These are phyloP conservation scores for Cerastoderma edule DNA, from an alignment of 2,888 invertebrate species.

Conservation along the genomic window DNA sequence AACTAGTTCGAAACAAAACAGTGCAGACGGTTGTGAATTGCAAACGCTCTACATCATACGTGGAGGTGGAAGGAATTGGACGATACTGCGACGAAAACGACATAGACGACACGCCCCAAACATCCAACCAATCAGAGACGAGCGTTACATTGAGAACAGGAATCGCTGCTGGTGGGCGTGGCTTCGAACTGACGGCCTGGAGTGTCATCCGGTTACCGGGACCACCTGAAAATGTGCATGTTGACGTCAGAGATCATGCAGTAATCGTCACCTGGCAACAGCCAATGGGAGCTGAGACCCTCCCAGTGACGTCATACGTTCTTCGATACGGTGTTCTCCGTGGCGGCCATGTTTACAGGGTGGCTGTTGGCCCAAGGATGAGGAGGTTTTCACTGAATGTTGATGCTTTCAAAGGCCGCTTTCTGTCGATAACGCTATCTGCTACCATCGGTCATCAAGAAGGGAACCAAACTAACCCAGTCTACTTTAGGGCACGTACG, in stretches of 20 bases:
- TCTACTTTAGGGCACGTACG: slow-evolving; percentile 45
- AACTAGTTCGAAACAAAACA: background rate
- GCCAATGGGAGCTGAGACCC: slow-evolving; percentile 36
- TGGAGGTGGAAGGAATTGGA: slow-evolving; percentile 11
- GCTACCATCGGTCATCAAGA: slow-evolving; percentile 33
- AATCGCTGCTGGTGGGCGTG: slow-evolving; percentile 4
- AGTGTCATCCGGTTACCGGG: slow-evolving; percentile 35
- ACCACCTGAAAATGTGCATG: slow-evolving; percentile 31
- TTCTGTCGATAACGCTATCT: slow-evolving; percentile 27
- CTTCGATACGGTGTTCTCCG: slow-evolving; percentile 36
- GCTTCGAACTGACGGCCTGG: slow-evolving; percentile 32
- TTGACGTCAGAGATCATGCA: slow-evolving; percentile 29
- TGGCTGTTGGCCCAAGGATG: slow-evolving; percentile 34
- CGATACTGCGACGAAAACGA: slow-evolving; percentile 9
- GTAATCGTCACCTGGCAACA: slow-evolving; percentile 39
- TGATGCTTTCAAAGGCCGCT: slow-evolving; percentile 33
- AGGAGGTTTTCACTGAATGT: slow-evolving; percentile 39
- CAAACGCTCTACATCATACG: background rate
- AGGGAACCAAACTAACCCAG: slow-evolving; percentile 27
- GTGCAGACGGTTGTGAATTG: background rate
- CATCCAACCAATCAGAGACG: background rate
- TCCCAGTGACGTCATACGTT: slow-evolving; percentile 40
- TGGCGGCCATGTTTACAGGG: background rate
- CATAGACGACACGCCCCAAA: background rate
- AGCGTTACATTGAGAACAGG: slow-evolving; percentile 37